phyloP scores from a whole-genome alignment of 2,113 vertebrate species.

The Todiramphus saurophagus region DNA sequence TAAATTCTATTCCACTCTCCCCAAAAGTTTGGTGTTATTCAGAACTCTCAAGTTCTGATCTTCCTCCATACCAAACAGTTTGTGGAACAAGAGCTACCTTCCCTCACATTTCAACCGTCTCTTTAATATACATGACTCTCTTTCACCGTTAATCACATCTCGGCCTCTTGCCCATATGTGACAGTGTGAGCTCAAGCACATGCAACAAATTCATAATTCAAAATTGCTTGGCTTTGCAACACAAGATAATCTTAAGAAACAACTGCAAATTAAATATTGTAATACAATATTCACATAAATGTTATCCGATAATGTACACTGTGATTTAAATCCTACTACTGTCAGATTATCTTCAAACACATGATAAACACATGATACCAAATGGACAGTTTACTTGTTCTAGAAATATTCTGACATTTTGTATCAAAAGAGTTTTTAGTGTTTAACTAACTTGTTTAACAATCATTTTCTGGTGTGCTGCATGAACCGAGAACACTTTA shows the following conservation, averaged over 20 bases:
- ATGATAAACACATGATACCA: background rate
- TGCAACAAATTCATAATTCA: background rate
- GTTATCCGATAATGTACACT: background rate
- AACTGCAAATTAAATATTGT: background rate
- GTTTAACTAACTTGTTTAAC: background rate
- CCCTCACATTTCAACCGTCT: background rate
- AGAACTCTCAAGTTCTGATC: background rate
- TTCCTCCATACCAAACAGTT: background rate
- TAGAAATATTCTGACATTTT: background rate
- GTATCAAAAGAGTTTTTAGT: conserved; percentile 6
- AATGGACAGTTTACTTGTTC: background rate
- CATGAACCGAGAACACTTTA: background rate
- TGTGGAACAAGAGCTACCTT: background rate
- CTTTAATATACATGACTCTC: background rate
- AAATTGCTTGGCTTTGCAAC: conserved; percentile 1
- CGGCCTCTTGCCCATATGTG: background rate
- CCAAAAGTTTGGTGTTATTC: conserved; percentile 13
- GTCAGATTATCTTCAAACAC: conserved; percentile 12
- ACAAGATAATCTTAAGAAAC: background rate
- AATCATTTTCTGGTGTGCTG: background rate
- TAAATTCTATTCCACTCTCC: conserved; percentile 15
- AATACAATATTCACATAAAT: background rate
- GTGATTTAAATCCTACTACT: conserved; percentile 22
- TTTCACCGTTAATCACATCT: background rate
- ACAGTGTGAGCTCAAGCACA: background rate